A percentile compares a stretch with the other conserved stretches of the same genome.
These are phyloP conservation scores for Prunella strophiata DNA, from an alignment of 2,797 vertebrate genomes.

Conservation along the genomic window DNA sequence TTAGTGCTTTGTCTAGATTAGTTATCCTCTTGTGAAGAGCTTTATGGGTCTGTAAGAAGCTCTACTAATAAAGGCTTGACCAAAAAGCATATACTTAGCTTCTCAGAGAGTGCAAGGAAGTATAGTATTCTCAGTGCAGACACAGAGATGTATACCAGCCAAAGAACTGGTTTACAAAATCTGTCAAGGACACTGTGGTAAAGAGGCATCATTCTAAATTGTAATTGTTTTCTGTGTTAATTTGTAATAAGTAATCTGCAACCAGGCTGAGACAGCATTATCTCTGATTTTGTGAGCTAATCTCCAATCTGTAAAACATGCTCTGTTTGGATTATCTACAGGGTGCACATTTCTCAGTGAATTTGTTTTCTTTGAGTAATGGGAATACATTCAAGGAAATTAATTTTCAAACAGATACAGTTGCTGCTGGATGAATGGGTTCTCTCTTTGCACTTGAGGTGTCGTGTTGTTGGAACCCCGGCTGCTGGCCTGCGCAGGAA, in stretches of 20 bases:
- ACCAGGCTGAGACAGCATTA: slow-evolving; percentile 20
- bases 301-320: slow-evolving; percentile 71
- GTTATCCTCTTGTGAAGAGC: background rate
- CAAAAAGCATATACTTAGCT: background rate
- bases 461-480: background rate
- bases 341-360: slow-evolving; percentile 39
- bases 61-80: background rate
- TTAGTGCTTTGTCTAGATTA: background rate
- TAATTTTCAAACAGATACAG: slow-evolving; percentile 70
- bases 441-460: slow-evolving; percentile 60
- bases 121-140: background rate
- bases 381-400: slow-evolving; percentile 69
- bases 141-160: background rate
- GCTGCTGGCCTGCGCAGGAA: background rate
- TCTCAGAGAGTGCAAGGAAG: background rate
- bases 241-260: slow-evolving; percentile 12
- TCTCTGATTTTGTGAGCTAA: slow-evolving; percentile 65
- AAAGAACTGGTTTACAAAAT: background rate
- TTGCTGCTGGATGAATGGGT: slow-evolving; percentile 39
- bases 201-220: background rate
- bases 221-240: slow-evolving; percentile 18
- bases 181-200: background rate
- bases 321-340: slow-evolving; percentile 70
- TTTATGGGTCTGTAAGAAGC: background rate
- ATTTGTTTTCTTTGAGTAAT: slow-evolving; percentile 65